Evolutionary conservation across 1,140 invertebrate species (phyloP), one percentile per base, ranked within the genome.

Genomic region (Zaprionus nigranus): DNA sequence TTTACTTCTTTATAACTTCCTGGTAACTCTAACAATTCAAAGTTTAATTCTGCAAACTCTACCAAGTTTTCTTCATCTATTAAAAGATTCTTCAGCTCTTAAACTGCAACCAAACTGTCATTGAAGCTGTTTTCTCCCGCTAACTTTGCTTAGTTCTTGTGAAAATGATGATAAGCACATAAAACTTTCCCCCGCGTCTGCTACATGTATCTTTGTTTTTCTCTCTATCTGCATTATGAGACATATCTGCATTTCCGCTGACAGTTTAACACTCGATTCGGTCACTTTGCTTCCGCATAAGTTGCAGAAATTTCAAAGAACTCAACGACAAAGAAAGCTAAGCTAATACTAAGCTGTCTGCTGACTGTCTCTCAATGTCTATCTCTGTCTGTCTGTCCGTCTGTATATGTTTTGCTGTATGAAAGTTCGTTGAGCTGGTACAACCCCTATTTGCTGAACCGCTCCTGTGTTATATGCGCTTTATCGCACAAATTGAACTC

Each of bases 401-500:
- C n/a, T 7, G n/a, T 46, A 5, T 49, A 7, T 51, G 3, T 13
- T 1, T 22, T 3, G 5, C 12, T 12, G 9, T 51, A 4, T 24
- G 1, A 0, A 59, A 71, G 43, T 53, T 70, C 61, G 53, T 56
- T 26, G 53, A 0, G 26, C 53, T 56, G 13, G 4, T 13, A 11
- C 30, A 34, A 30, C 24, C n/a, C 53, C 26, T 26, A 24, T 56
- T 56, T 22, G 36, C 53, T 56, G 30, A 70, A 67, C 57, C 56
- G 38, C 67, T 60, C 38, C 51, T 70, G 56, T 46, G 51, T 46
- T 82, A 81, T 78, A 67, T 79, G 54, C 24, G 49, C 62, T 75
- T 87, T 86, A 86, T 86, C 79, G 62, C 62, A 57, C 57, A 74
- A 65, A 28, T 87, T 87, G 80, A 88, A 84, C 84, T 69, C 76